These are phyloP conservation scores for Hozukius guyotensis DNA, from an alignment of 2,797 vertebrate species.

Conservation along the genomic window DNA sequence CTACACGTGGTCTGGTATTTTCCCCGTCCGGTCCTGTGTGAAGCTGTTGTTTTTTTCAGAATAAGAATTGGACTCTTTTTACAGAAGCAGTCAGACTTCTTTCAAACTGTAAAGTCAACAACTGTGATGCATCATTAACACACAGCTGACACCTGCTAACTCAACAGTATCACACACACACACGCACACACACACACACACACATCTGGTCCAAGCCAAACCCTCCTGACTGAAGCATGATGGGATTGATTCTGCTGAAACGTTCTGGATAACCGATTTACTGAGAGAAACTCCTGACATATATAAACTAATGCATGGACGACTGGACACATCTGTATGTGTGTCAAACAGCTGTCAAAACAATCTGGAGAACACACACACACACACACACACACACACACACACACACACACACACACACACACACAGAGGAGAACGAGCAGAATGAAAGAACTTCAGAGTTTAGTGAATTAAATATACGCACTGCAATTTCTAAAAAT, in stretches of 20 bases:
- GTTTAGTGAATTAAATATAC: background rate
- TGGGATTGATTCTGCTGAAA: background rate
- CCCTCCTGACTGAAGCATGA: too few relatives aligned
- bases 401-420: too few relatives aligned
- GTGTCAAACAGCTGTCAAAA: background rate
- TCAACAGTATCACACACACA: too few relatives aligned
- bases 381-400: too few relatives aligned
- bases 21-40: too few relatives aligned
- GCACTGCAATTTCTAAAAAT: background rate
- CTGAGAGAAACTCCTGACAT: too few relatives aligned
- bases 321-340: conserved; percentile 8
- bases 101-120: background rate
- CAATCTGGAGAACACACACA: background rate
- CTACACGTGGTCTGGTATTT: too few relatives aligned
- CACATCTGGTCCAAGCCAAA: background rate
- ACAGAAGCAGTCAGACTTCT: too few relatives aligned
- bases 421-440: background rate
- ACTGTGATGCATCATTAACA: background rate
- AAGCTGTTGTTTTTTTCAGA: too few relatives aligned
- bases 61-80: too few relatives aligned
- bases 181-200: background rate
- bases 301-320: background rate
- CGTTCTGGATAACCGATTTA: background rate
- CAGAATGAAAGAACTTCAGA: background rate
- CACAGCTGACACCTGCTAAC: background rate